These are phyloP conservation scores for Oreotrochilus melanogaster DNA, from an alignment of 2,113 vertebrate genomes.

Conservation along the genomic window DNA sequence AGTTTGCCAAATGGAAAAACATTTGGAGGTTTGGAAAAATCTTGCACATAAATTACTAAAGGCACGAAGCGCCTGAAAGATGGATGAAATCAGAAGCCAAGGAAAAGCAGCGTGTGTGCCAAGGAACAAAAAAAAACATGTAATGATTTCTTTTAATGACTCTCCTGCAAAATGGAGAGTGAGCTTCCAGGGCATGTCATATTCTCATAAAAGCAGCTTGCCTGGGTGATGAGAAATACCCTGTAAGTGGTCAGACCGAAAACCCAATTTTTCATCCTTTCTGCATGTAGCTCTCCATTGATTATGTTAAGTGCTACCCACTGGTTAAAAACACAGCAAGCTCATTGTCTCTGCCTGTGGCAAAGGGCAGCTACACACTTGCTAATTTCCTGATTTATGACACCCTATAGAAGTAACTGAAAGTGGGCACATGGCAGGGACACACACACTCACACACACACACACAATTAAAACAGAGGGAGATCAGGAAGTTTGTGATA, in stretches of 20 bases:
- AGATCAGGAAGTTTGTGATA: constrained; percentile 84
- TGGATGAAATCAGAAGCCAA: constrained; percentile 84
- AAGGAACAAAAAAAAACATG: constrained; percentile 75
- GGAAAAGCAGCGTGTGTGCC: constrained; percentile 80
- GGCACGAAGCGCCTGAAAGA: constrained; percentile 83
- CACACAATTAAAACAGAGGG: constrained; percentile 62
- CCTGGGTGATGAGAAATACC: constrained; percentile 68
- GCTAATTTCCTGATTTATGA: constrained; percentile 84
- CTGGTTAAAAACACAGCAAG: constrained; percentile 76
- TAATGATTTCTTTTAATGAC: constrained; percentile 82
- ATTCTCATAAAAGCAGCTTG: constrained; percentile 74
- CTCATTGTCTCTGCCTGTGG: constrained; percentile 75
- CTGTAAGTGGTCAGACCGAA: constrained; percentile 57
- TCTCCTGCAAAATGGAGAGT: constrained; percentile 75
- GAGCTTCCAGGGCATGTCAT: constrained; percentile 69
- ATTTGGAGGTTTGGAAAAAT: constrained; percentile 88
- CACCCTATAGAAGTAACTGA: constrained; percentile 64
- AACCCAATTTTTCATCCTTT: constrained; percentile 75
- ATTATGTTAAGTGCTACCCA: constrained; percentile 75
- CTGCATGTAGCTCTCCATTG: constrained; percentile 68
- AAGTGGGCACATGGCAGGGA: not conserved
- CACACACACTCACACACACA: not conserved
- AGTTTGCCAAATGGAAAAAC: constrained; percentile 88
- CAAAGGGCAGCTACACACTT: constrained; percentile 76
- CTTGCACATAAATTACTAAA: constrained; percentile 87